Conservation (phyloP, 2,797 vertebrate species). For the Chloroceryle amazona region DNA sequence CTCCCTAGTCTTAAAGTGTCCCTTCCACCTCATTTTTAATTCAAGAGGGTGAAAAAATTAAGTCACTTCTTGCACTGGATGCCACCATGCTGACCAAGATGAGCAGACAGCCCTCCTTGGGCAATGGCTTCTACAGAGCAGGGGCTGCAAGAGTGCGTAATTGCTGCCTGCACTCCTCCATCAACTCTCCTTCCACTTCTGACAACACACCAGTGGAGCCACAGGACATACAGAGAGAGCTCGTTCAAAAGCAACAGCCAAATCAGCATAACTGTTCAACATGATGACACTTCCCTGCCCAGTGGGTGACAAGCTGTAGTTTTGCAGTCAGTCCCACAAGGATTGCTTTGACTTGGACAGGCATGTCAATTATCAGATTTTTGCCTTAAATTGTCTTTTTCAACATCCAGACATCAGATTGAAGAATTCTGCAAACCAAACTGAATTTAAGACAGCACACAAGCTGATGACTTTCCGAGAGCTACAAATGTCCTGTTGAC, state of each 20-base stretch:
- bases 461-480: not conserved
- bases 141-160: rapidly evolving
- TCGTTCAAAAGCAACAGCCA: not conserved
- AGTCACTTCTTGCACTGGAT: not conserved
- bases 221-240: not conserved
- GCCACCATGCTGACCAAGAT: not conserved
- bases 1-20: not conserved
- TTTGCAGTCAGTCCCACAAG: not conserved
- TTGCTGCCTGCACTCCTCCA: not conserved
- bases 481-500: not conserved
- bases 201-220: not conserved
- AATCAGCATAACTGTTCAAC: not conserved
- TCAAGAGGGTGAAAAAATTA: not conserved
- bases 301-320: not conserved
- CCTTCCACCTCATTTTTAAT: not conserved
- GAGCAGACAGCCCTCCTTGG: not conserved
- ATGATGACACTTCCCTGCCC: rapidly evolving
- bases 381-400: not conserved
- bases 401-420: not conserved
- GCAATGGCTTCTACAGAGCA: rapidly evolving
- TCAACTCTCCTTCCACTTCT: not conserved
- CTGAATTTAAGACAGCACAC: not conserved
- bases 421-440: not conserved
- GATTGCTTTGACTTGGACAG: not conserved
- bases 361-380: not conserved